A percentile compares a stretch with the other conserved stretches of the same genome.
These are phyloP conservation scores for Tinamus major DNA, from an alignment of 2,797 vertebrate species.

Conservation along the genomic window DNA sequence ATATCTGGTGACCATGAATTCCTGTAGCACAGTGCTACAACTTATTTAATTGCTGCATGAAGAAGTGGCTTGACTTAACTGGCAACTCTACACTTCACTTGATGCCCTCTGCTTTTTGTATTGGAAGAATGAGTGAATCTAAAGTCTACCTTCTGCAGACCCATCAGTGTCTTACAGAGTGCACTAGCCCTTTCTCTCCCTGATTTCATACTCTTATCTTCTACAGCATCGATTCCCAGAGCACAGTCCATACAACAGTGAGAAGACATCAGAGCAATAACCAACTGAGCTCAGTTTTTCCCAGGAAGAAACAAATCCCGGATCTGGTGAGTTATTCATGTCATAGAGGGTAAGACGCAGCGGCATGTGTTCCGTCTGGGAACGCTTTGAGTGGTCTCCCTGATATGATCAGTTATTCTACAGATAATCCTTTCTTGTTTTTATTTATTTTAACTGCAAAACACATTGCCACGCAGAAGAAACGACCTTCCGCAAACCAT, in stretches of 20 bases:
- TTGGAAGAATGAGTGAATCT: not conserved
- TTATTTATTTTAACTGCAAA: not conserved
- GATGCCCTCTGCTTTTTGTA: not conserved
- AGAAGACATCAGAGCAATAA: not conserved
- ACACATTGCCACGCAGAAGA: not conserved
- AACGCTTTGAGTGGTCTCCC: not conserved
- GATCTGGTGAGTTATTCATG: not conserved
- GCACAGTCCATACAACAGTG: fast-evolving
- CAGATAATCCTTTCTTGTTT: not conserved
- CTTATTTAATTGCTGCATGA: fast-evolving
- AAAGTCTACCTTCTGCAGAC: not conserved
- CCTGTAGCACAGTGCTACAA: fast-evolving
- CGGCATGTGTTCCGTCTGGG: not conserved
- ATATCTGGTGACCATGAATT: not conserved
- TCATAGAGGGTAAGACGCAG: not conserved
- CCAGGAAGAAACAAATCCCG: not conserved
- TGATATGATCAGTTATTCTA: not conserved
- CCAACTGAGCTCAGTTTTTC: not conserved
- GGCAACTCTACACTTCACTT: not conserved
- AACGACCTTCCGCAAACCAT: not conserved
- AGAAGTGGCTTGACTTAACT: not conserved
- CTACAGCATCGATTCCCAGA: not conserved
- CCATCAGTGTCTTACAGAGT: not conserved
- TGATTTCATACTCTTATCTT: too few species aligned
- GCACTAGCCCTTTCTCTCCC: not conserved